Conservation (phyloP, 2,888 invertebrate genomes). For the Desoria tigrina region DNA sequence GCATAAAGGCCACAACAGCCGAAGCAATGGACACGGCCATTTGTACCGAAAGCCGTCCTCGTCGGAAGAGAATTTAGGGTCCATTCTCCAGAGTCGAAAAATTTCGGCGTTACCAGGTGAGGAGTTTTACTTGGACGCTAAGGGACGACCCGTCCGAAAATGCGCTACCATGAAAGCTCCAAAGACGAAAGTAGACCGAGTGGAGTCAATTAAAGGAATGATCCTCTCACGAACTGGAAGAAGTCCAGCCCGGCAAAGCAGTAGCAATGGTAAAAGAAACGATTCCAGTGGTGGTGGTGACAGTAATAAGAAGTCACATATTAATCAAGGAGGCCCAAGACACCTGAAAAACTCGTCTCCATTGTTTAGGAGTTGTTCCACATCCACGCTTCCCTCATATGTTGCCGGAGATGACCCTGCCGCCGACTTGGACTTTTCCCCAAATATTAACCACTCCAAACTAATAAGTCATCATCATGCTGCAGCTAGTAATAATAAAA, state of each 20-base stretch:
- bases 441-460: conserved; percentile 3
- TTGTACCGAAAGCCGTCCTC: conserved; percentile 45
- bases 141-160: conserved; percentile 45
- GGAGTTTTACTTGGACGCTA: conserved; percentile 44
- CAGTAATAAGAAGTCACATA: conserved; percentile 17
- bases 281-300: conserved; percentile 3
- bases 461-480: conserved; percentile 10
- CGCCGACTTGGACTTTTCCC: conserved; percentile 63
- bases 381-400: conserved; percentile 72
- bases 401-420: conserved; percentile 78
- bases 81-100: conserved; percentile 18
- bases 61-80: conserved; percentile 44
- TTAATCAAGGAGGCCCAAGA: conserved; percentile 17
- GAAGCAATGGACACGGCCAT: conserved; percentile 6
- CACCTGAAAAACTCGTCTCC: conserved; percentile 40
- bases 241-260: conserved; percentile 36
- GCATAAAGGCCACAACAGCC: neutral
- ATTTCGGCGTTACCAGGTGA: conserved; percentile 22
- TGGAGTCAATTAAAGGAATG: conserved; percentile 52
- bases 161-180: conserved; percentile 51
- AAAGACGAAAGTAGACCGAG: conserved; percentile 45
- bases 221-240: conserved; percentile 37
- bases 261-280: conserved; percentile 15
- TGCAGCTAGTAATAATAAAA: conserved; percentile 21
- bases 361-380: conserved; percentile 76